Percentiles rank a stretch among this genome's conserved stretches.
These are phyloP conservation scores for Stegostoma tigrinum DNA, from an alignment of 2,113 vertebrate species.

Conservation along the genomic window DNA sequence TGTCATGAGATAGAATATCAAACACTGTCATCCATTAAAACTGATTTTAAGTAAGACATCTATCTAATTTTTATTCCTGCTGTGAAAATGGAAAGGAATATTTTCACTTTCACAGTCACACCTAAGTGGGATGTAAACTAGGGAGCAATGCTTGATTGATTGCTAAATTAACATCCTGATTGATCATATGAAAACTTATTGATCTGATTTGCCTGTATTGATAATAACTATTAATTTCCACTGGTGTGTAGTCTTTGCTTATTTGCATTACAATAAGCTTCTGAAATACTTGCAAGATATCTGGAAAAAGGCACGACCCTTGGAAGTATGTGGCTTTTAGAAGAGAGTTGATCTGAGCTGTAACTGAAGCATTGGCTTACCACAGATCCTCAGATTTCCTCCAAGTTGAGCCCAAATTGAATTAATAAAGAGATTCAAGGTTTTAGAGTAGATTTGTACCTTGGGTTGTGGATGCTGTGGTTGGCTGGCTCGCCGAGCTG, in stretches of 20 bases:
- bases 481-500: too few species aligned
- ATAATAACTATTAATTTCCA: not conserved
- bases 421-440: not conserved
- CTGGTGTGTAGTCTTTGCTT: not conserved
- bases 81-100: too few species aligned
- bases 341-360: not conserved
- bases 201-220: not conserved
- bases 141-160: not conserved
- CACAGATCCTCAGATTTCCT: not conserved
- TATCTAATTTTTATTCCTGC: not conserved
- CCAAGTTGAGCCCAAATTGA: not conserved
- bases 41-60: not conserved
- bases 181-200: not conserved
- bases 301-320: not conserved
- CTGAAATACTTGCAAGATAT: not conserved
- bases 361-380: not conserved
- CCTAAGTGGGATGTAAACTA: not conserved
- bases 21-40: not conserved
- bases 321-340: not conserved
- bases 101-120: too few species aligned
- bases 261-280: not conserved
- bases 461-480: too few species aligned
- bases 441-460: too few species aligned
- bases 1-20: not conserved
- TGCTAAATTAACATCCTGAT: not conserved